phyloP scores from a whole-genome alignment of 2,797 vertebrate species.

The Typhlichthys subterraneus region DNA sequence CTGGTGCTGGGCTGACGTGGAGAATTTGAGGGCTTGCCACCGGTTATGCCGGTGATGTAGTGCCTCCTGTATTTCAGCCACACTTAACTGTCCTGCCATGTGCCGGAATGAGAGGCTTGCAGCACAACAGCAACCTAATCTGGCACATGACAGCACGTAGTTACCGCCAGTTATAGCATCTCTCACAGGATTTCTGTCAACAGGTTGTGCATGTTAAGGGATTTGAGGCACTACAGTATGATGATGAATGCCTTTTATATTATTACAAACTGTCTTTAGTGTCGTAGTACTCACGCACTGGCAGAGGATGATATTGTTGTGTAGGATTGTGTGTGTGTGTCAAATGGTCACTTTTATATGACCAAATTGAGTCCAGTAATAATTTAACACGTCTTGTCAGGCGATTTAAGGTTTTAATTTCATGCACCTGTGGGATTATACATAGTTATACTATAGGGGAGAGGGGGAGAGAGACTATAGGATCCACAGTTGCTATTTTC shows the following conservation, averaged over 20 bases:
- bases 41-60: slow-evolving; percentile 14
- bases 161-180: slow-evolving; percentile 63
- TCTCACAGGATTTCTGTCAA: slow-evolving; percentile 54
- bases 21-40: slow-evolving; percentile 58
- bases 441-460: neutral
- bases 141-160: slow-evolving; percentile 63
- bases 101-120: slow-evolving; percentile 55
- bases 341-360: no score
- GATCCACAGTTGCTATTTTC: slow-evolving; percentile 61
- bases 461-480: slow-evolving; percentile 22
- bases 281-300: no score
- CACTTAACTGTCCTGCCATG: slow-evolving; percentile 55
- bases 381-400: slow-evolving; percentile 20
- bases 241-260: slow-evolving; percentile 9
- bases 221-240: slow-evolving; percentile 16
- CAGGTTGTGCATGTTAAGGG: slow-evolving; percentile 38
- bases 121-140: slow-evolving; percentile 60
- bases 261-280: no score
- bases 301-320: no score
- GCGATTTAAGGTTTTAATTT: slow-evolving; percentile 4
- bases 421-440: slow-evolving; percentile 3
- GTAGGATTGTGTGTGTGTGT: no score
- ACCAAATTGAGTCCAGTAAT: slow-evolving; percentile 2
- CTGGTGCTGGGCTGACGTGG: slow-evolving; percentile 44
- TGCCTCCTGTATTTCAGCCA: slow-evolving; percentile 39